A percentile compares a stretch with the other conserved stretches of the same genome.
These are phyloP conservation scores for Morpho achilles DNA, from an alignment of 2,888 invertebrate species.

Conservation along the genomic window DNA sequence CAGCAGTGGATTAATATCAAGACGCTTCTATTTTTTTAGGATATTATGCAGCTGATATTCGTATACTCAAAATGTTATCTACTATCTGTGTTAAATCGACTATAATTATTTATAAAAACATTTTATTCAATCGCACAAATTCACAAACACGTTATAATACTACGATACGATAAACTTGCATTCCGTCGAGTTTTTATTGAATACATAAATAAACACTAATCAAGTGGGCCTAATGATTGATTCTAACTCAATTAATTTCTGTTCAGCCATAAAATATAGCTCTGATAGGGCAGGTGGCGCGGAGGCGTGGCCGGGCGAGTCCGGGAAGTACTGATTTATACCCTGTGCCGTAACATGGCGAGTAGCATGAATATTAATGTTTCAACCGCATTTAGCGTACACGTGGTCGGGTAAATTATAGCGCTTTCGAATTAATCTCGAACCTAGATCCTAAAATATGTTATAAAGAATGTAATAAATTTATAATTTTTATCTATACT, in stretches of 20 bases:
- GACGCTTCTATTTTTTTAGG: too few relatives aligned
- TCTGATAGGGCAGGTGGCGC: constrained; percentile 28
- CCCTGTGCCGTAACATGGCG: constrained; percentile 24
- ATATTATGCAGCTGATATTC: too few relatives aligned
- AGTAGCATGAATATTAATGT: constrained; percentile 33
- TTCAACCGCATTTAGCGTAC: constrained; percentile 12
- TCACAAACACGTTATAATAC: not conserved
- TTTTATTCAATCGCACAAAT: too few relatives aligned
- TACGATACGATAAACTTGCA: not conserved
- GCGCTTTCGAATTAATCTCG: constrained; percentile 10
- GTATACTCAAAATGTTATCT: too few relatives aligned
- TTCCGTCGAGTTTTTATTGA: not conserved
- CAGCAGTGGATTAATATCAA: too few relatives aligned
- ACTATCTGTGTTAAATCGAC: too few relatives aligned
- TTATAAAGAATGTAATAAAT: too few relatives aligned
- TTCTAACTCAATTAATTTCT: constrained; percentile 18
- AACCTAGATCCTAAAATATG: constrained; percentile 3
- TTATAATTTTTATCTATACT: too few relatives aligned
- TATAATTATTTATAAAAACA: too few relatives aligned
- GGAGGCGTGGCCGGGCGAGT: constrained; percentile 27
- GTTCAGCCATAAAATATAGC: constrained; percentile 15
- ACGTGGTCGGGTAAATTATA: constrained; percentile 19
- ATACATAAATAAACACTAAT: constrained; percentile 9
- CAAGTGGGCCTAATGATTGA: constrained; percentile 11
- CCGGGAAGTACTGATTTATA: constrained; percentile 31